Base-by-base conservation (phyloP, 2,888 invertebrate species). In the Athalia rosae region DNA sequence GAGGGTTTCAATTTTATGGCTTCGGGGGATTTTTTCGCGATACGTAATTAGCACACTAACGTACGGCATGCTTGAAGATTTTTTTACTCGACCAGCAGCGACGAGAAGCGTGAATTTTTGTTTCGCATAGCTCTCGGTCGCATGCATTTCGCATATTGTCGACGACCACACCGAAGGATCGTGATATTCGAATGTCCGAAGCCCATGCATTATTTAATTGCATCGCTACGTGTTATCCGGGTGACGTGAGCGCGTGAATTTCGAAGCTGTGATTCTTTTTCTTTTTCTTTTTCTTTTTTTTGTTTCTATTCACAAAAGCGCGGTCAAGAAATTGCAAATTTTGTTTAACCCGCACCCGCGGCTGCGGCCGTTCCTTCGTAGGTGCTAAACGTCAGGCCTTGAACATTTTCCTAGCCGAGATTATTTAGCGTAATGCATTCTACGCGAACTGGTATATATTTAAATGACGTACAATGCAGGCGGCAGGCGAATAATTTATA, bases 201-300 rank as follows among this genome's bases (percentile, higher is more conserved):
- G 15, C n/a, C 41, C 15, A 67, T 67, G 67, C 50, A 67, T 67
- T 67, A 67, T 53, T 67, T 67, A 8, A 67, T 28, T 66, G 67
- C 50, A 41, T 50, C 28, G 53, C 28, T 48, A 62, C 41, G 13
- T 66, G 28, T 67, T 64, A 64, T 64, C 45, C 11, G 9, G 53
- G 28, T 67, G 28, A 53, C n/a, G 41, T 48, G 67, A 41, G n/a
- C 28, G 48, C 28, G 5, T 50, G 15, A 28, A 15, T 50, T 7
- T n/a, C n/a, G 59, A 7, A 7, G 15, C 13, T 13, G 13, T 13
- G 59, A 28, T 2, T 28, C n/a, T 28, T 28, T 28, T 28, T 28
- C 28, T n/a, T n/a, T n/a, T n/a, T n/a, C n/a, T n/a, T n/a, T n/a
- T n/a, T n/a, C n/a, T n/a, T n/a, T 28, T 28, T 28, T 28, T 28